These are phyloP conservation scores for Dreissena polymorpha DNA, from an alignment of 1,140 invertebrate species.

Conservation along the genomic window DNA sequence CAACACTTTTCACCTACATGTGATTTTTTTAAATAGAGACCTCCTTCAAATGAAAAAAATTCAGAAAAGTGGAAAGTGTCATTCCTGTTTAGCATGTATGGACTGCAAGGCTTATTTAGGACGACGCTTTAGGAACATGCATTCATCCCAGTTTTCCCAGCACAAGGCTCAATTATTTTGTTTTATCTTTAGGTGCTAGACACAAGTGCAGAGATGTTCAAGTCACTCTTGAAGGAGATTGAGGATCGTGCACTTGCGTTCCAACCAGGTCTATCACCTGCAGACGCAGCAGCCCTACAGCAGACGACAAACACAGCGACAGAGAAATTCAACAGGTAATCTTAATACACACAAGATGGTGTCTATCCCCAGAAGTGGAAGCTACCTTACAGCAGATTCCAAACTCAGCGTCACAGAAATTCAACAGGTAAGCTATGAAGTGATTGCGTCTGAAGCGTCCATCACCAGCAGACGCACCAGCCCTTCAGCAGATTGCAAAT, in stretches of 20 bases:
- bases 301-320: slow-evolving; percentile 62
- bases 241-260: slow-evolving; percentile 60
- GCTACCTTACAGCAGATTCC: slow-evolving; percentile 65
- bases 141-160: too few species aligned
- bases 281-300: slow-evolving; percentile 65
- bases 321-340: slow-evolving; percentile 70
- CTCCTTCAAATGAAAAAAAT: too few species aligned
- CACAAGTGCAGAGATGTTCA: slow-evolving; percentile 66
- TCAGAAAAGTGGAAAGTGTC: too few species aligned
- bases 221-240: slow-evolving; percentile 67
- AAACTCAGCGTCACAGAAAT: slow-evolving; percentile 62
- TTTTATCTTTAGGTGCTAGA: slow-evolving; percentile 61
- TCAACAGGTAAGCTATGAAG: slow-evolving; percentile 71
- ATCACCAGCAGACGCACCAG: slow-evolving; percentile 62
- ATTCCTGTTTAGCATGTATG: too few species aligned
- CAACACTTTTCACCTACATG: too few species aligned
- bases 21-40: too few species aligned
- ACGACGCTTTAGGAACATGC: too few species aligned
- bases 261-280: slow-evolving; percentile 58
- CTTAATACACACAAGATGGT: too few species aligned
- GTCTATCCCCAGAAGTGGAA: slow-evolving; percentile 64
- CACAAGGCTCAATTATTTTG: background rate
- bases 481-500: slow-evolving; percentile 65
- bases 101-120: too few species aligned
- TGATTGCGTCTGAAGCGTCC: too few species aligned